Evolutionary conservation across 2,113 vertebrate genomes (phyloP).

Genomic region (Thinocorus orbignyianus): DNA sequence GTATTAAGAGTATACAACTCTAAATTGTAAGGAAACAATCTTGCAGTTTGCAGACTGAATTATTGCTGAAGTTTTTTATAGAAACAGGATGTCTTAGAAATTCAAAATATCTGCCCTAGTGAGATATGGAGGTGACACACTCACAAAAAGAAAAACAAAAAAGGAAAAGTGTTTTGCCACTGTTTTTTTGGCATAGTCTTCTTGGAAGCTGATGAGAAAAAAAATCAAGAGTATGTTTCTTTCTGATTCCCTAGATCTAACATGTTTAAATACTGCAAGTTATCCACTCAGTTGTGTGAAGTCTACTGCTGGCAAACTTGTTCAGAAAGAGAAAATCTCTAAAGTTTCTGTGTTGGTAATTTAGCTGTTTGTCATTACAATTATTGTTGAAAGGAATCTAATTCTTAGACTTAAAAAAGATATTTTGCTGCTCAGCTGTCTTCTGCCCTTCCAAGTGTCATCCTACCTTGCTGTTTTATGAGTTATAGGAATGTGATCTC

Average conservation of each 20-base stretch:
- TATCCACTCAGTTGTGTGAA: neutral
- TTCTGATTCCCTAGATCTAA: neutral
- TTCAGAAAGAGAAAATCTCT: slow-evolving; percentile 41
- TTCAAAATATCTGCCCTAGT: neutral
- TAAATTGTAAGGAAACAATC: neutral
- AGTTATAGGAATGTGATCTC: neutral
- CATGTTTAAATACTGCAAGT: neutral
- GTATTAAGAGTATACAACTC: neutral
- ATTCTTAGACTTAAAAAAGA: slow-evolving; percentile 22
- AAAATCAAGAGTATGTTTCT: neutral
- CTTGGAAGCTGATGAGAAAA: neutral
- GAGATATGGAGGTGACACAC: neutral
- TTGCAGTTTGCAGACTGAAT: neutral
- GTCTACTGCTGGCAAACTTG: neutral
- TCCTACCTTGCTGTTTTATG: slow-evolving; percentile 18
- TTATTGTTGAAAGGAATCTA: slow-evolving; percentile 50
- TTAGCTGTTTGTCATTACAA: slow-evolving; percentile 34
- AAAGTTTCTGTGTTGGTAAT: neutral
- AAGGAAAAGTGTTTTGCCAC: neutral
- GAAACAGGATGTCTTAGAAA: slow-evolving; percentile 13
- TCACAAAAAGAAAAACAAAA: neutral
- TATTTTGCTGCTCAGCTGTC: slow-evolving; percentile 11
- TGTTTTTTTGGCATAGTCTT: neutral
- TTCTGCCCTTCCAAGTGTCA: neutral
- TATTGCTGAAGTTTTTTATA: neutral